Conservation (phyloP, 2,797 vertebrate species). For the Sebastolobus alascanus region DNA sequence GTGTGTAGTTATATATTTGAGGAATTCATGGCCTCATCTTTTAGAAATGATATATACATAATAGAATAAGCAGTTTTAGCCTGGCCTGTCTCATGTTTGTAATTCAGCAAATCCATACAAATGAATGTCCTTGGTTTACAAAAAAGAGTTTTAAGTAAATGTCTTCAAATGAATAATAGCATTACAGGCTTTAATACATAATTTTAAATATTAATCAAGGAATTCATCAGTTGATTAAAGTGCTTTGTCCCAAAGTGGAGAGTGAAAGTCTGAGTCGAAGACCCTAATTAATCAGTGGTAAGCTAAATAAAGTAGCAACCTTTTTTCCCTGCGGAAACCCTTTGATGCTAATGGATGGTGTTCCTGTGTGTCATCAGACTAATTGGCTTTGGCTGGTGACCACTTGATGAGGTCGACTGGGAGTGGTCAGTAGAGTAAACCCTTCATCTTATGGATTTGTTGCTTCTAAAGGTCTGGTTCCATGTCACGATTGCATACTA, state of each 20-base stretch:
- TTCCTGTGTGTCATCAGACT: slow-evolving; percentile 67
- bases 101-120: not conserved
- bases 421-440: slow-evolving; percentile 63
- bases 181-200: slow-evolving; percentile 24
- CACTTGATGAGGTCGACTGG: slow-evolving; percentile 59
- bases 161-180: slow-evolving; percentile 28
- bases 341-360: slow-evolving; percentile 45
- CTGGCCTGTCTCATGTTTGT: not conserved
- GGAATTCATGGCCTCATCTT: not conserved
- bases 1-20: not conserved
- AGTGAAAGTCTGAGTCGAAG: slow-evolving; percentile 34
- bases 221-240: slow-evolving; percentile 63
- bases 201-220: slow-evolving; percentile 41
- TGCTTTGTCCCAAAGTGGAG: slow-evolving; percentile 13
- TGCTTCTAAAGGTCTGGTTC: not conserved
- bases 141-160: slow-evolving; percentile 6
- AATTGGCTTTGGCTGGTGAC: slow-evolving; percentile 75
- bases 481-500: not conserved
- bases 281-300: slow-evolving; percentile 56
- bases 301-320: slow-evolving; percentile 48
- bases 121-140: not conserved
- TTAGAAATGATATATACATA: not conserved
- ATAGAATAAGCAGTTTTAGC: not conserved
- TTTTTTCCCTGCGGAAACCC: slow-evolving; percentile 22
- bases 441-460: slow-evolving; percentile 51